These are phyloP conservation scores for Chalcosyrphus nemorum DNA, from an alignment of 2,888 invertebrate species.

Conservation along the genomic window DNA sequence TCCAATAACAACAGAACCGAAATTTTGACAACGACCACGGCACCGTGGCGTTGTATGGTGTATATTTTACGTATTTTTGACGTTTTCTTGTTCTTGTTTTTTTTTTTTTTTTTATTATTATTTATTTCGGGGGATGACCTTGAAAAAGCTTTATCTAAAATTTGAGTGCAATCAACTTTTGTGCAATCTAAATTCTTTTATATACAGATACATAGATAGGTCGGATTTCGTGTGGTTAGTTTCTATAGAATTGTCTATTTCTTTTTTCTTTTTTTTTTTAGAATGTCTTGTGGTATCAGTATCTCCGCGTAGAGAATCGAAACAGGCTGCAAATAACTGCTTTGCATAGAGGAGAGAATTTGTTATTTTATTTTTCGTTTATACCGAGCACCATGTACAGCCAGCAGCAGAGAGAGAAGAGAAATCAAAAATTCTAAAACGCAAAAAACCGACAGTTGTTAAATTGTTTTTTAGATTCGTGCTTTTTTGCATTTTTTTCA, in stretches of 20 bases:
- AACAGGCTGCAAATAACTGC: conserved; percentile 20
- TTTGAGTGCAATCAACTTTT: conserved; percentile 81
- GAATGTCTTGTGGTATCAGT: conserved; percentile 7
- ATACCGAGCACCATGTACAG: background rate
- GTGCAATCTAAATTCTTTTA: conserved; percentile 66
- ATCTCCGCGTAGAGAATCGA: background rate
- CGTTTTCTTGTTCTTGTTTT: conserved; percentile 23
- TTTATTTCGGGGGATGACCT: conserved; percentile 79
- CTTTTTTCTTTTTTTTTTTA: conserved; percentile 18
- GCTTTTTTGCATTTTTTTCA: background rate
- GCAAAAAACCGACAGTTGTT: conserved; percentile 47
- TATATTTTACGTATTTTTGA: conserved; percentile 25
- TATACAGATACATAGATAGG: conserved; percentile 19
- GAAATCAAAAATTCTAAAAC: conserved; percentile 46
- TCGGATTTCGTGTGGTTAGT: conserved; percentile 15
- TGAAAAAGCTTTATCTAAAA: conserved; percentile 82
- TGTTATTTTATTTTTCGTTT: background rate
- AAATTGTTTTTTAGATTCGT: conserved; percentile 9
- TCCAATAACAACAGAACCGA: conserved; percentile 33
- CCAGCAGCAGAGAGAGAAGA: background rate
- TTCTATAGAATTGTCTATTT: conserved; percentile 41
- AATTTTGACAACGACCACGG: conserved; percentile 45
- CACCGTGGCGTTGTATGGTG: background rate
- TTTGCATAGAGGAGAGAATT: conserved; percentile 12
- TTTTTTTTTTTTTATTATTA: no score